These are phyloP conservation scores for Halichoerus grypus DNA, from an alignment of 2,113 vertebrate species.

Conservation along the genomic window DNA sequence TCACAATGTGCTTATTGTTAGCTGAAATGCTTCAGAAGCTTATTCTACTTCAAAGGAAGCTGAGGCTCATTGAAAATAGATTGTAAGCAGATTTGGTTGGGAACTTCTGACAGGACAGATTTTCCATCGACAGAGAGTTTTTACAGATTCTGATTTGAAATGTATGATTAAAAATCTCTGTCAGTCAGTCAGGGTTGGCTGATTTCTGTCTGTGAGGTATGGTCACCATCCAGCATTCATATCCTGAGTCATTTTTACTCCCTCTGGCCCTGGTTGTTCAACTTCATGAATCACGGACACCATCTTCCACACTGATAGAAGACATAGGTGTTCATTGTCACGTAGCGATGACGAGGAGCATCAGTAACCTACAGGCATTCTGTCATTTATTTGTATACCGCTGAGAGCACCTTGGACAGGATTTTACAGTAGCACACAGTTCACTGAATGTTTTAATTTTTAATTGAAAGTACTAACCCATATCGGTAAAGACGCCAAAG, in stretches of 20 bases:
- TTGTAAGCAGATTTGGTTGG: slow-evolving; percentile 72
- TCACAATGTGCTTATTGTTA: slow-evolving; percentile 48
- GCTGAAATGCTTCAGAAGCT: slow-evolving; percentile 52
- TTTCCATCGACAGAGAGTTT: slow-evolving; percentile 61
- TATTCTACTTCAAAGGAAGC: slow-evolving; percentile 70
- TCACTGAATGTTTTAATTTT: not conserved
- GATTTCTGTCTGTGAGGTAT: slow-evolving; percentile 60
- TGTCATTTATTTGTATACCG: not conserved
- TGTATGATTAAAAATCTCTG: slow-evolving; percentile 69
- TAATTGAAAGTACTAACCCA: not conserved
- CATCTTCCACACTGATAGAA: not conserved
- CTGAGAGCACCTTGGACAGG: not conserved
- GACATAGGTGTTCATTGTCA: not conserved
- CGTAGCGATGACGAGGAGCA: not conserved
- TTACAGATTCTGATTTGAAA: slow-evolving; percentile 57
- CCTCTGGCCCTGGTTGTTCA: slow-evolving; percentile 14
- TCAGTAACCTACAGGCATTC: not conserved
- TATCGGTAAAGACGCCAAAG: not conserved
- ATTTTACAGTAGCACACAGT: not conserved
- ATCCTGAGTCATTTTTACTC: not conserved
- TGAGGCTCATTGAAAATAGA: slow-evolving; percentile 64
- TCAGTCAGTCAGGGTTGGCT: slow-evolving; percentile 55
- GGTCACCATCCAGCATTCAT: slow-evolving; percentile 24
- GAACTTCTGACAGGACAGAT: slow-evolving; percentile 65
- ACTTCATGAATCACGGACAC: not conserved